Base-by-base conservation (phyloP, 2,888 invertebrate genomes). In the Aphidius colemani region DNA sequence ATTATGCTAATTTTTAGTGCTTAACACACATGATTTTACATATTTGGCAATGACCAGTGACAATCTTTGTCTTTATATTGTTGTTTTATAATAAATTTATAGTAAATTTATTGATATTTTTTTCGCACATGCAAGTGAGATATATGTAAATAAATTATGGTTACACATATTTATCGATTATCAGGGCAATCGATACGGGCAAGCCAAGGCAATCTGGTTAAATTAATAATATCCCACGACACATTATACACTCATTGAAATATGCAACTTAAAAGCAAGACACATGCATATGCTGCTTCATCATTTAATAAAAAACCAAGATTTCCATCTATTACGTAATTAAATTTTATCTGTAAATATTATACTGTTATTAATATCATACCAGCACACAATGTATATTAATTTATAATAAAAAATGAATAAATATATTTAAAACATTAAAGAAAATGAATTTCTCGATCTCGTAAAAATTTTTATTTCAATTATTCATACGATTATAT, bases 261-360 rank as follows among this genome's bases (percentile, higher is more conserved):
- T 91, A 96, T 71, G 95, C 53, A 95, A 96, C 84, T 86, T 95
- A 71, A 95, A 95, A 85, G 87, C 53, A 59, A 44, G 64, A 44
- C 49, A 56, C 59, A 56, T 56, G 57, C 68, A 18, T 18, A 18
- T 18, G 13, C 13, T 18, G 13, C 13, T 66, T 67, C 69, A 69
- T 53, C 65, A 59, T 48, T 59, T 64, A 44, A 53, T 63, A 96
- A 68, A 96, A 46, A 10, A 51, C 45, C 30, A 41, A 55, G 68
- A 70, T 71, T 72, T 70, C 68, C 70, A 71, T 74, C 71, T 67
- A 30, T 78, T 78, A 75, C 71, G 74, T 72, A 78, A 78, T 71
- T 72, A 72, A 75, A 77, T 78, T 77, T 30, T 30, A 30, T 18
- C 13, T 18, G 1, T 18, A 4, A 30, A 5, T 5, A 30, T 30